Conservation (phyloP, 1,140 invertebrate species). For the Phocides pigmalion region DNA sequence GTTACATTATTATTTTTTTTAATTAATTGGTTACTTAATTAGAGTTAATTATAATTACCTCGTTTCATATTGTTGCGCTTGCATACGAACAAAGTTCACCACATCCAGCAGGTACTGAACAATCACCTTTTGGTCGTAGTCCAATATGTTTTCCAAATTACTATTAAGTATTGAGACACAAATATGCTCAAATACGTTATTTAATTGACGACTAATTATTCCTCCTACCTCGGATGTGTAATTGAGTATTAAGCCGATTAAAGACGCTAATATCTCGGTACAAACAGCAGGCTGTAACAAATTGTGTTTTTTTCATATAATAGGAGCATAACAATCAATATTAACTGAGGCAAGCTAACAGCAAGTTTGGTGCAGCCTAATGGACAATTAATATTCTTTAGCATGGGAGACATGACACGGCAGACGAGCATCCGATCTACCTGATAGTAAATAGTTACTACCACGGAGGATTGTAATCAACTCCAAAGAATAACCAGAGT, state of each 20-base stretch:
- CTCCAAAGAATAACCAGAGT: too few relatives aligned
- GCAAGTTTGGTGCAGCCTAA: too few relatives aligned
- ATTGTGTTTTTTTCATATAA: too few relatives aligned
- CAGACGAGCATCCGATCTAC: too few relatives aligned
- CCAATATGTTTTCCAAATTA: slow-evolving; percentile 43
- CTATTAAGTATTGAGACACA: slow-evolving; percentile 57
- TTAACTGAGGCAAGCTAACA: too few relatives aligned
- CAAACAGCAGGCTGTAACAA: slow-evolving; percentile 59
- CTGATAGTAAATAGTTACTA: too few relatives aligned
- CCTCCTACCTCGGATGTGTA: slow-evolving; percentile 53
- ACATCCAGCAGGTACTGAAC: slow-evolving; percentile 63
- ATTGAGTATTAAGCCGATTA: slow-evolving; percentile 65
- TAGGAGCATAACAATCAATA: too few relatives aligned
- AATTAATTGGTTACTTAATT: too few relatives aligned
- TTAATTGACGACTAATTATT: slow-evolving; percentile 57
- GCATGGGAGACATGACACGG: too few relatives aligned
- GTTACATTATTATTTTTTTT: too few relatives aligned
- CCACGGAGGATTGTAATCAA: too few relatives aligned
- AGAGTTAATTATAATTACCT: slow-evolving; percentile 47
- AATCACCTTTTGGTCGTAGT: slow-evolving; percentile 61
- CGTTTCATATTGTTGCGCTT: slow-evolving; percentile 54
- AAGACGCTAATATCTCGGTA: slow-evolving; percentile 60
- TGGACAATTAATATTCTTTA: too few relatives aligned
- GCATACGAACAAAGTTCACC: slow-evolving; percentile 66
- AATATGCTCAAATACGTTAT: slow-evolving; percentile 62